These are phyloP conservation scores for Drosophila falleni DNA, from an alignment of 2,888 invertebrate genomes.

Conservation along the genomic window DNA sequence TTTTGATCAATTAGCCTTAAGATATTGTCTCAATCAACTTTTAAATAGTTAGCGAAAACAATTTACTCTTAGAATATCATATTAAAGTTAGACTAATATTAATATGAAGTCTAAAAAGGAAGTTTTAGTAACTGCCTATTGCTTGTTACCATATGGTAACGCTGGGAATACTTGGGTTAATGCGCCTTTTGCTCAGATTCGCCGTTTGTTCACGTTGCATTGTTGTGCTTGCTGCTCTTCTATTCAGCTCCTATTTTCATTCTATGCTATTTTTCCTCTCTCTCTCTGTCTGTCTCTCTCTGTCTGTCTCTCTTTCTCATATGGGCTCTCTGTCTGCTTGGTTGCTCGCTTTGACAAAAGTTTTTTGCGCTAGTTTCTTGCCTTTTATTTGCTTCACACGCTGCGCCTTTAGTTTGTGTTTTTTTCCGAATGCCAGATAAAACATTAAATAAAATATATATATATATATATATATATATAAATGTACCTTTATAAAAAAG, in stretches of 20 bases:
- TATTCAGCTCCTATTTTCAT: conserved; percentile 25
- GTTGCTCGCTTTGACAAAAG: conserved; percentile 55
- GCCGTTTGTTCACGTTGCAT: conserved; percentile 57
- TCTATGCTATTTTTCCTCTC: conserved; percentile 3
- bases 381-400: conserved; percentile 65
- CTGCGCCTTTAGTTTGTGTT: conserved; percentile 53
- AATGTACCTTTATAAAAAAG: background rate
- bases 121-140: too few species aligned
- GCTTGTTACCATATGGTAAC: too few species aligned
- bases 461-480: conserved; percentile 2
- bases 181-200: conserved; percentile 41
- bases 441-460: conserved; percentile 34
- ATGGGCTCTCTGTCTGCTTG: conserved; percentile 32
- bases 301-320: background rate
- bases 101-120: too few species aligned
- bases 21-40: too few species aligned
- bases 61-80: too few species aligned
- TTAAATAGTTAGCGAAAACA: too few species aligned
- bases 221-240: conserved; percentile 33
- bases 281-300: background rate
- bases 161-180: too few species aligned
- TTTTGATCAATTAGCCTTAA: too few species aligned
- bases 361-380: conserved; percentile 71
- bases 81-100: too few species aligned
- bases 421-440: conserved; percentile 33